Conservation (phyloP, 2,888 invertebrate species). For the Phragmatobia fuliginosa region DNA sequence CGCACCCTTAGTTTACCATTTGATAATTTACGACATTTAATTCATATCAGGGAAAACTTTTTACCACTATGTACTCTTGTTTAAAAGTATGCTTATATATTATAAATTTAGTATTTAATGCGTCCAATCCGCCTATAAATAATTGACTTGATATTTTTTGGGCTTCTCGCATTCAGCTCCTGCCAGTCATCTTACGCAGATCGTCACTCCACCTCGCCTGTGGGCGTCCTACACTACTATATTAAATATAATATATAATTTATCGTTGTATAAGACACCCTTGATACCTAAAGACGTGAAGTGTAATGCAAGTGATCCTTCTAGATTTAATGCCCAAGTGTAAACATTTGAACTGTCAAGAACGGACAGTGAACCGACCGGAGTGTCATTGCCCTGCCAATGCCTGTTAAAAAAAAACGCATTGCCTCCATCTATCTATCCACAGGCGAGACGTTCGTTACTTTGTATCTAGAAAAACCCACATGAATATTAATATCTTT, state of each 20-base stretch:
- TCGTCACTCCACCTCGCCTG: too few species aligned
- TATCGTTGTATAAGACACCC: slow-evolving; percentile 28
- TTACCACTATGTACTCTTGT: too few species aligned
- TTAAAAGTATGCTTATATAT: too few species aligned
- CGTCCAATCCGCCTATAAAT: too few species aligned
- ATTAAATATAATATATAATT: too few species aligned
- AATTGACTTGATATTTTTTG: too few species aligned
- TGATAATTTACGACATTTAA: not conserved
- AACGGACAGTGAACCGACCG: slow-evolving; percentile 84
- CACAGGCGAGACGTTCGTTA: slow-evolving; percentile 62
- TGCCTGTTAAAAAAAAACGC: slow-evolving; percentile 84
- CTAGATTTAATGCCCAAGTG: slow-evolving; percentile 72
- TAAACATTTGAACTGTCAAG: slow-evolving; percentile 87
- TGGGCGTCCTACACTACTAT: too few species aligned
- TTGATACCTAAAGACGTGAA: slow-evolving; percentile 57
- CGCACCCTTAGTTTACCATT: not conserved
- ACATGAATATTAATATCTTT: slow-evolving; percentile 33
- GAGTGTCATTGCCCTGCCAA: slow-evolving; percentile 83
- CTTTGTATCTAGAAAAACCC: slow-evolving; percentile 62
- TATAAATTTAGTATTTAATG: too few species aligned
- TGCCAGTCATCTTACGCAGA: too few species aligned
- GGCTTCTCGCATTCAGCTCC: too few species aligned
- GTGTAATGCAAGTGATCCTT: slow-evolving; percentile 73
- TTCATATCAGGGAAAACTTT: not conserved
- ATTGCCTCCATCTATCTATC: slow-evolving; percentile 77